Percentiles rank a stretch among this genome's conserved stretches.
These are phyloP conservation scores for Tenualosa ilisha DNA, from an alignment of 2,797 vertebrate species.

Conservation along the genomic window DNA sequence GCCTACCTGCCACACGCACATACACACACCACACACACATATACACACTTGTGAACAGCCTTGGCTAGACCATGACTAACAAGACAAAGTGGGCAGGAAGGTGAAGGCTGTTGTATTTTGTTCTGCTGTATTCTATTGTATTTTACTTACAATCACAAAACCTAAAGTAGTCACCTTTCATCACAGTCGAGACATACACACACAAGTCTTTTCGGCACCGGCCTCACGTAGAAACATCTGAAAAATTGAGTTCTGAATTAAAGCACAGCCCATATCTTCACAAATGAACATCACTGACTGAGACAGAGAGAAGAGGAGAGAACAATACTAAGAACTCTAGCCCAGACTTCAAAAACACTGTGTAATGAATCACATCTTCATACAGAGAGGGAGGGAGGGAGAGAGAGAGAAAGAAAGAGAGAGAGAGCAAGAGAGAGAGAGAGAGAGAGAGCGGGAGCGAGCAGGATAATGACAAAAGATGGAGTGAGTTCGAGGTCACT, in stretches of 20 bases:
- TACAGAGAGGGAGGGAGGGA: neutral
- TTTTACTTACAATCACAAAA: neutral
- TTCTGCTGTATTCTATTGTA: too few species aligned
- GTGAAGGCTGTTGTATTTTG: neutral
- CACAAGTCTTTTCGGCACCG: neutral
- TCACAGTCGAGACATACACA: neutral
- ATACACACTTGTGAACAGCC: neutral
- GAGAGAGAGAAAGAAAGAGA: slow-evolving; percentile 25
- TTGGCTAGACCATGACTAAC: neutral
- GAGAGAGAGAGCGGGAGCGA: neutral
- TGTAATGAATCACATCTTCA: neutral
- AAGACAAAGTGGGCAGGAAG: neutral
- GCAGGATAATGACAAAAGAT: neutral
- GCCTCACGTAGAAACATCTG: neutral
- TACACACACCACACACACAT: neutral
- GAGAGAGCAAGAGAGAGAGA: neutral
- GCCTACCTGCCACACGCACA: neutral
- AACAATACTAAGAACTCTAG: neutral
- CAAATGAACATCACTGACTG: neutral
- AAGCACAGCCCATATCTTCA: neutral
- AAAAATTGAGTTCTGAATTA: neutral
- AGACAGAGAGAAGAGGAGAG: neutral
- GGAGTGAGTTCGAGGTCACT: slow-evolving; percentile 7
- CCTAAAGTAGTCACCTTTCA: neutral
- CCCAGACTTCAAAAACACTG: slow-evolving; percentile 1